Base-by-base conservation (phyloP, 2,113 vertebrate genomes). In the Ailurus styani region DNA sequence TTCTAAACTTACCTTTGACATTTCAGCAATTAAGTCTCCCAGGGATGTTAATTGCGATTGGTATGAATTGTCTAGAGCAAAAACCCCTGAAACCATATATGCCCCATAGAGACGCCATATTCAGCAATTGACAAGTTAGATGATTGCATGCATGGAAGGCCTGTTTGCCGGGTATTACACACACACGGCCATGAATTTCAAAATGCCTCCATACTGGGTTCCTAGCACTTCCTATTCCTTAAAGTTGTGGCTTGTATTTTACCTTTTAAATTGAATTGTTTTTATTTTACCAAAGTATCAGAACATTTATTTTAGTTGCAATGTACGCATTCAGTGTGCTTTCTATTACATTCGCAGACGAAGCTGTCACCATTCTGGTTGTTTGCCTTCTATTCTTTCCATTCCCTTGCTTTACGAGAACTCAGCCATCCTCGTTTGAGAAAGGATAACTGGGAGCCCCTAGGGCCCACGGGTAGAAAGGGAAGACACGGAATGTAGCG, bases 1-100 rank as follows among this genome's bases (percentile, higher is more conserved):
- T 98, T 98, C 83, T 0, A 97, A 98, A 98, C 0, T 84, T 97
- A 98, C 95, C 96, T 97, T 98, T 98, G 97, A 98, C 97, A 98
- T 98, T 97, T 98, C 93, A 97, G 95, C 96, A 97, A 81, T 98
- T 78, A 64, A 96, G 73, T 98, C 98, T 97, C 93, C 34, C 87
- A 68, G 97, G 96, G 98, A 98, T 94, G 78, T 81, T 97, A 73
- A 83, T 93, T 98, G 90, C 17, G 97, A 79, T 91, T 68, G 75
- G 50, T 97, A 73, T 75, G 68, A 93, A 75, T 31, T 86, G 62
- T 89, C 68, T 96, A 98, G 97, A n/a, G 34, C 27, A 45, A 85
- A 96, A 96, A 68, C n/a, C 90, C 34, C 0, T 96, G 93, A 97
- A 97, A 96, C n/a, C 27, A 12, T 82, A 82, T 83, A 84, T 75